Evolutionary conservation across 2,888 invertebrate species (phyloP).

Genomic region (Synergus umbraculus): DNA sequence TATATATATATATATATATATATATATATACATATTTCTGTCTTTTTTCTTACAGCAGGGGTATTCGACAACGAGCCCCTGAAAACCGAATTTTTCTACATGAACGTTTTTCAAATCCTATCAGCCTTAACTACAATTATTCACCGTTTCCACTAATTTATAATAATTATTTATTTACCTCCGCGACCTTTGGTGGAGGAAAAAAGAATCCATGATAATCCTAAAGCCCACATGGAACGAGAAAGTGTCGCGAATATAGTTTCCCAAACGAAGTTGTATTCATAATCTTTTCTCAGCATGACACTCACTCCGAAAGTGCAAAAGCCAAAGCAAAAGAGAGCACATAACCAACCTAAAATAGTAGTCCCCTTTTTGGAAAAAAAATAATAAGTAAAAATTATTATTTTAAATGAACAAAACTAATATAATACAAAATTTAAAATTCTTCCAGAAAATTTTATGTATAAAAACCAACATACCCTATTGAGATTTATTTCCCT

Average conservation of each 20-base stretch:
- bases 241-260: constrained; percentile 74
- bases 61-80: no score
- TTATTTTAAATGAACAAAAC: neutral
- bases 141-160: neutral
- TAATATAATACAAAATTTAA: neutral
- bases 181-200: constrained; percentile 71
- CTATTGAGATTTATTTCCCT: constrained; percentile 58
- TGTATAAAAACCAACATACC: constrained; percentile 63
- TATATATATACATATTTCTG: no score
- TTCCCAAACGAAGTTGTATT: constrained; percentile 68
- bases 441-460: neutral
- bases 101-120: no score
- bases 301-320: constrained; percentile 13
- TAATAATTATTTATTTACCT: constrained; percentile 23
- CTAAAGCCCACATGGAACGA: constrained; percentile 77
- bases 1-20: no score
- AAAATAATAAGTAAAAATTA: neutral
- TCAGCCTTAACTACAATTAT: no score
- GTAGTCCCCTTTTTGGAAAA: neutral
- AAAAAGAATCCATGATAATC: constrained; percentile 78
- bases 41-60: no score
- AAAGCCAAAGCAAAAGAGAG: constrained; percentile 19
- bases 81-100: no score
- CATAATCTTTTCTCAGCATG: constrained; percentile 61
- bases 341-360: constrained; percentile 26